These are phyloP conservation scores for Phenganax subtilis DNA, from an alignment of 92 coral and sea anemone species.

Conservation along the genomic window DNA sequence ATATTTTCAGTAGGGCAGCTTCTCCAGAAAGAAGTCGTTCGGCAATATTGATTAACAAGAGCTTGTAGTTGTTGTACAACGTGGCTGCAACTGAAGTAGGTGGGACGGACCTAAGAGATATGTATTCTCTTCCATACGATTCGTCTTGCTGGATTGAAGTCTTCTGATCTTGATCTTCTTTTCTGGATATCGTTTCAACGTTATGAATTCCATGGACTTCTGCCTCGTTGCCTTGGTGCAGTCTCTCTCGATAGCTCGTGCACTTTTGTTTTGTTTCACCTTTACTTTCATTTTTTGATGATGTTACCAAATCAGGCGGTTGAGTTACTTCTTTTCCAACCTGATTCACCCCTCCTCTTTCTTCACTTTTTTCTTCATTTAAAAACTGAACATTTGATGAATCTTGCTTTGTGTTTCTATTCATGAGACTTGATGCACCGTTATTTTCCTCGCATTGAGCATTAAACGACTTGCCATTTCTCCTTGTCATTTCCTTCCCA, in stretches of 20 bases:
- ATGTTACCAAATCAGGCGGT: background rate
- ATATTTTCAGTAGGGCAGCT: background rate
- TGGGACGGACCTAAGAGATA: background rate
- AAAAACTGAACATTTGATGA: background rate
- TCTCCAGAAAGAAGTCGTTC: background rate
- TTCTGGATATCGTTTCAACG: too few relatives aligned
- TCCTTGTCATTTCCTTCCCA: too few relatives aligned
- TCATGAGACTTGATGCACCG: too few relatives aligned
- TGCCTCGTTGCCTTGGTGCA: too few relatives aligned
- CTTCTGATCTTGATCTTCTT: too few relatives aligned
- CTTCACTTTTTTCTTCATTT: background rate
- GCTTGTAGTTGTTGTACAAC: conserved; percentile 13
- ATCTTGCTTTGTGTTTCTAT: too few relatives aligned
- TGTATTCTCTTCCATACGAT: background rate
- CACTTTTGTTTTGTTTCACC: background rate
- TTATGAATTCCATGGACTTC: too few relatives aligned
- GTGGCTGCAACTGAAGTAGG: conserved; percentile 5
- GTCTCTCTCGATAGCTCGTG: too few relatives aligned
- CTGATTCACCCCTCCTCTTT: background rate
- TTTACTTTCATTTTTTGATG: background rate
- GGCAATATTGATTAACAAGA: background rate
- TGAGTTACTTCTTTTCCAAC: too few relatives aligned
- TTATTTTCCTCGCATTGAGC: too few relatives aligned
- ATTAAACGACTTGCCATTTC: too few relatives aligned
- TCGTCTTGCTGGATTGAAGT: background rate